Evolutionary conservation across 2,888 invertebrate genomes (phyloP).

Genomic region (Oxystoma pomonae): DNA sequence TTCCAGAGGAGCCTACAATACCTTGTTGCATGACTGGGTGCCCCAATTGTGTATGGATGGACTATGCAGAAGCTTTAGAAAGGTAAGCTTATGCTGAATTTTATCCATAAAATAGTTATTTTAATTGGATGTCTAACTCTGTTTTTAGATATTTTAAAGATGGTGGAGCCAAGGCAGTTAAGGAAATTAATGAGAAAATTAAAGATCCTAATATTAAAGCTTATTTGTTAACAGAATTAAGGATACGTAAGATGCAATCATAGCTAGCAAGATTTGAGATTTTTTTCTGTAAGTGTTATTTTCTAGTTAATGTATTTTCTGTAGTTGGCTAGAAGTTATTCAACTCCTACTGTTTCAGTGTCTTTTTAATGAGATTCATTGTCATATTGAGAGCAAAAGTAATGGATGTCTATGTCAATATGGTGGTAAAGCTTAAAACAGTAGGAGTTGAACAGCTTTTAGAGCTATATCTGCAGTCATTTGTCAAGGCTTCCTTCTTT

Average conservation of each 20-base stretch:
- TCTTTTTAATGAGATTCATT: no score
- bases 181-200: conserved; percentile 69
- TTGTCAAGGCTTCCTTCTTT: no score
- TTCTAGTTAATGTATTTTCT: no score
- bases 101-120: background rate
- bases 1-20: conserved; percentile 69
- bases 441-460: no score
- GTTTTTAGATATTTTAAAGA: conserved; percentile 55
- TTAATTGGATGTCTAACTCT: background rate
- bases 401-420: no score
- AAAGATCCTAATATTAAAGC: conserved; percentile 78
- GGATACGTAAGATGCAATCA: conserved; percentile 37
- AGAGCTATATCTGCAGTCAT: no score
- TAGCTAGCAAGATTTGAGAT: no score
- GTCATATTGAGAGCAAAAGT: no score
- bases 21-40: conserved; percentile 88
- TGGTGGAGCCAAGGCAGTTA: conserved; percentile 64
- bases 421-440: no score
- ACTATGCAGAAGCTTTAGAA: conserved; percentile 70
- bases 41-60: conserved; percentile 89
- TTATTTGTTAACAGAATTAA: conserved; percentile 75
- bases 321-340: no score
- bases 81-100: background rate
- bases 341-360: no score
- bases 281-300: background rate